Conservation (phyloP, 92 coral and sea anemone species). For the Diadumene lineata region DNA sequence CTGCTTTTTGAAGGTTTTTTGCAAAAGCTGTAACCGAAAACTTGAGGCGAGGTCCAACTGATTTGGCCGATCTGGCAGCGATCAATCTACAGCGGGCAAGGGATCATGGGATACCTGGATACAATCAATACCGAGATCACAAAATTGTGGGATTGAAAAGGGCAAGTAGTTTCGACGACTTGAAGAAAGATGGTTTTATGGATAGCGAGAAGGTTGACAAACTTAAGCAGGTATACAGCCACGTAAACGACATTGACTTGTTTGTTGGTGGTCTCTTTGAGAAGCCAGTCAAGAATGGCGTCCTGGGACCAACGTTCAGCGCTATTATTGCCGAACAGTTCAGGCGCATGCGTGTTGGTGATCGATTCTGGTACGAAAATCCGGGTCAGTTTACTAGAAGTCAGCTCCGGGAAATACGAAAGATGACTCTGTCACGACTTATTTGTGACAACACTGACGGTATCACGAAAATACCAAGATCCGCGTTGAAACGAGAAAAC, state of each 20-base stretch:
- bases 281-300: constrained; percentile 25
- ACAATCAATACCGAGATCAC: constrained; percentile 47
- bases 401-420: constrained; percentile 38
- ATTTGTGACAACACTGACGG: constrained; percentile 42
- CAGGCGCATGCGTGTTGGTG: constrained; percentile 34
- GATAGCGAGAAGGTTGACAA: background rate
- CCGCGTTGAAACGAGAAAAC: no score
- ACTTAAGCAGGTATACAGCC: constrained; percentile 8
- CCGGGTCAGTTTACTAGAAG: constrained; percentile 13
- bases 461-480: no score
- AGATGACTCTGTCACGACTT: constrained; percentile 19
- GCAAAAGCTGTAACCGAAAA: constrained; percentile 46
- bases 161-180: constrained; percentile 10
- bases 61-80: constrained; percentile 49
- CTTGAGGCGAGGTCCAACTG: constrained; percentile 36
- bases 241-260: constrained; percentile 37
- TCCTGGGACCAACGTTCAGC: constrained; percentile 40
- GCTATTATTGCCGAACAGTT: constrained; percentile 37
- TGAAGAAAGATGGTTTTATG: background rate
- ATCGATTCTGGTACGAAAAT: no score
- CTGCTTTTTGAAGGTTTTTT: constrained; percentile 37
- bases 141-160: constrained; percentile 10
- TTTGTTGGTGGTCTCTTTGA: constrained; percentile 42
- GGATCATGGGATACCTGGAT: constrained; percentile 59
- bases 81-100: constrained; percentile 65